Conservation (phyloP, 2,888 invertebrate genomes). For the Rhamnusium bicolor region DNA sequence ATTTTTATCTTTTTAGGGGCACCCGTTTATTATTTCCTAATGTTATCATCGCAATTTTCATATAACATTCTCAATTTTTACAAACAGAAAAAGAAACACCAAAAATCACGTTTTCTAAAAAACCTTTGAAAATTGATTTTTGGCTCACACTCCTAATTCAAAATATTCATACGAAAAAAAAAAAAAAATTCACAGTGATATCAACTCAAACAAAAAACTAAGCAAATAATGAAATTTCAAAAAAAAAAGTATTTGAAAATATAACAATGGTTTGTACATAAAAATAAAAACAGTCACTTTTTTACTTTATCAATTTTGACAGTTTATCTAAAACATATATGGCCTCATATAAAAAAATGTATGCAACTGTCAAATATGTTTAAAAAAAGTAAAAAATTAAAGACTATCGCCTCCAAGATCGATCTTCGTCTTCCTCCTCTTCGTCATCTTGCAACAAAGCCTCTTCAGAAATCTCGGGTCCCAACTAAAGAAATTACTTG, state of each 20-base stretch:
- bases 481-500: conserved; percentile 54
- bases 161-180: conserved; percentile 25
- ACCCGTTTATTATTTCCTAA: conserved; percentile 46
- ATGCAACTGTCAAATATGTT: conserved; percentile 29
- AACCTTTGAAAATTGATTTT: conserved; percentile 19
- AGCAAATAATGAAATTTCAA: conserved; percentile 5
- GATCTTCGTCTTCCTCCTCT: conserved; percentile 90
- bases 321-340: conserved; percentile 24
- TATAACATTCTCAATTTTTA: conserved; percentile 49
- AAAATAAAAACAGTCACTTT: conserved; percentile 36
- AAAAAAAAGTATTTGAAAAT: conserved; percentile 30
- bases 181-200: conserved; percentile 37
- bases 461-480: conserved; percentile 75
- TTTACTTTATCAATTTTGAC: conserved; percentile 30
- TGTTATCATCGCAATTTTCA: conserved; percentile 36
- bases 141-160: conserved; percentile 26
- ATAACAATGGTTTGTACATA: conserved; percentile 51
- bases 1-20: conserved; percentile 48
- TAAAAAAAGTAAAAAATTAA: conserved; percentile 29
- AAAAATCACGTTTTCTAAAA: conserved; percentile 31
- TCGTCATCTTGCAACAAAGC: conserved; percentile 85
- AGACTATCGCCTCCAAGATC: conserved; percentile 92
- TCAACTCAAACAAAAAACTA: conserved; percentile 1
- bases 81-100: conserved; percentile 43
- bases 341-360: conserved; percentile 29